Base-by-base conservation (phyloP, 2,797 vertebrate species). In the Phaenicophaeus curvirostris region DNA sequence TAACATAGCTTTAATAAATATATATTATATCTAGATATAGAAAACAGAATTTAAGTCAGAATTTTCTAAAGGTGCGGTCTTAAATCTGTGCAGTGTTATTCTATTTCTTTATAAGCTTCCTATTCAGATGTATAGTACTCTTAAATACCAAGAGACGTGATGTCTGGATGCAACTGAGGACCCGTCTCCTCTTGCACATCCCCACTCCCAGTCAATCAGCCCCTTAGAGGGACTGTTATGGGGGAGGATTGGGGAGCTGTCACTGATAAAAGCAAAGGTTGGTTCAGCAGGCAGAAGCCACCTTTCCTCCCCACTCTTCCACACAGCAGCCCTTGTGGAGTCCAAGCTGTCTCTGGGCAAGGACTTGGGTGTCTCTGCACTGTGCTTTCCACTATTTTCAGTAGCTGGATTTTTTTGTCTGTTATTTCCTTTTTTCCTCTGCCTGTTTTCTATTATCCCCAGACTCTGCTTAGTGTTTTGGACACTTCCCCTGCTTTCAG, bases 401-500 rank as follows among this genome's bases (percentile, higher is more conserved):
- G 15, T 15, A 67, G 4, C 12, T 63, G 20, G 14, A 25, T 2
- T 7, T 2, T 7, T 10, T 2, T 0, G 2, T 17, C 5, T 2
- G 25, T 46, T 17, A 44, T 77, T 90, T 85, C 2, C 3, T 1
- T 41, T 91, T 79, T 62, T 46, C 12, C 9, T 39, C 5, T 51
- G 8, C 17, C 20, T 59, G 2, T 4, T 61, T 84, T 25, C 15
- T 21, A 0, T 39, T 21, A 39, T 9, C 1, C 17, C 5, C 8
- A 37, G 30, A 3, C 3, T 30, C 15, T 37, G 23, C 23, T 55
- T 30, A 11, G 13, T 15, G 1, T 16, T 89, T 71, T 53, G 15
- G 5, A 20, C 7, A 2, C 8, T 42, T 83, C 8, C 6, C 2
- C 4, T 23, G 3, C 27, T 77, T 87, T 39, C 93, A 79, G 31